These are phyloP conservation scores for Stomatorhinus ivindoensis DNA, from an alignment of 2,113 vertebrate genomes.

Conservation along the genomic window DNA sequence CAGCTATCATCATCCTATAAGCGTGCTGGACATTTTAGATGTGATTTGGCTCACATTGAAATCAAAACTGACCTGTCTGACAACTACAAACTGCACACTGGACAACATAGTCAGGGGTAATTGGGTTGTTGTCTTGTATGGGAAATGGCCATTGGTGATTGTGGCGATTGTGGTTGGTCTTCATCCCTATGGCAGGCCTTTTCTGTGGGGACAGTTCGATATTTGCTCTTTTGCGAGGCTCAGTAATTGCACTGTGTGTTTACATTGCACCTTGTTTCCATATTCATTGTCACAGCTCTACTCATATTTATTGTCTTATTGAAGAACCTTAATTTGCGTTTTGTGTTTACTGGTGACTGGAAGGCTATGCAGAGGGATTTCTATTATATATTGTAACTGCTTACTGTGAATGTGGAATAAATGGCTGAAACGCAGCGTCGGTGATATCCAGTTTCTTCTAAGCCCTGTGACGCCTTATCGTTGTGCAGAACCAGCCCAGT, in stretches of 20 bases:
- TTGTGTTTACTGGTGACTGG: not conserved
- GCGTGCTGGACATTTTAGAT: not conserved
- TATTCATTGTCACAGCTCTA: not conserved
- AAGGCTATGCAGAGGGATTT: not conserved
- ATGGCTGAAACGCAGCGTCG: not conserved
- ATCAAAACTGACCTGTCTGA: not conserved
- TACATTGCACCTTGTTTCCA: not conserved
- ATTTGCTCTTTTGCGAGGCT: not conserved
- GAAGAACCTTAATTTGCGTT: not conserved
- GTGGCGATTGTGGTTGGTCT: not conserved
- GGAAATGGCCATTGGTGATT: not conserved
- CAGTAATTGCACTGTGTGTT: not conserved
- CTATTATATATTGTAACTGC: not conserved
- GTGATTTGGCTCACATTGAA: not conserved
- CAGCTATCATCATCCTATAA: not conserved
- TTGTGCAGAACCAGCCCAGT: not conserved
- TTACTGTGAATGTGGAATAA: not conserved
- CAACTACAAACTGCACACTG: not conserved
- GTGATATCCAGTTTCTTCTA: not conserved
- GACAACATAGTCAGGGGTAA: not conserved
- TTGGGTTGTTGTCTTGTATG: not conserved
- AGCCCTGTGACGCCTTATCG: not conserved
- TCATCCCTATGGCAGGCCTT: not conserved
- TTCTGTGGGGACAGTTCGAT: not conserved
- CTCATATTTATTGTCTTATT: not conserved